Evolutionary conservation across 2,113 vertebrate genomes (phyloP).

Genomic region (Urocitellus parryii): DNA sequence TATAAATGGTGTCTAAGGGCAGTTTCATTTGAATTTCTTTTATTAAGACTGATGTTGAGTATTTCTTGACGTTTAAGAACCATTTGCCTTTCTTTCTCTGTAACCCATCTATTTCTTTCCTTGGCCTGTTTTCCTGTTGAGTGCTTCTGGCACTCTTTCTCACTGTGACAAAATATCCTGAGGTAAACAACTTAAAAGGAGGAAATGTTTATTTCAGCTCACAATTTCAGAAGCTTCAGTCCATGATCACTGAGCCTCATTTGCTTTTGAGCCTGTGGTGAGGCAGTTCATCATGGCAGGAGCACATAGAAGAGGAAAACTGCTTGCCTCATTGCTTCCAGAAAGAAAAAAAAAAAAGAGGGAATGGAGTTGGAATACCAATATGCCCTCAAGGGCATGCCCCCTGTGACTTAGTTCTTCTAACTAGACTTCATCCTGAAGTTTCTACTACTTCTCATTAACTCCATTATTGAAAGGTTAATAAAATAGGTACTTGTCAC

Average conservation of each 20-base stretch:
- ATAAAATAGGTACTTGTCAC: no score
- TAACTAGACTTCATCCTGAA: no score
- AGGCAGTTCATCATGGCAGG: no score
- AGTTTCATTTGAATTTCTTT: not conserved
- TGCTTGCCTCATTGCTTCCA: not conserved
- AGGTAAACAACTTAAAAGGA: not conserved
- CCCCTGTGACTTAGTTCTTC: not conserved
- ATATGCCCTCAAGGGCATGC: no score
- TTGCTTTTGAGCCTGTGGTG: no score
- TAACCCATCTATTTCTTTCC: not conserved
- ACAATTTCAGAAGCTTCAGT: no score
- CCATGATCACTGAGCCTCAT: no score
- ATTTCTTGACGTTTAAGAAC: not conserved
- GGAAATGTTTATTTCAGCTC: no score
- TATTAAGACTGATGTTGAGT: not conserved
- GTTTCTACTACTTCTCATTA: no score
- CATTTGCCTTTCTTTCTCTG: not conserved
- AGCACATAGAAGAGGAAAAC: not conserved
- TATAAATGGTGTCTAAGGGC: not conserved
- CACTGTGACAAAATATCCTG: not conserved
- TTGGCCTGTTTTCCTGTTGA: not conserved
- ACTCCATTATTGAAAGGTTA: no score
- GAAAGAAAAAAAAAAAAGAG: not conserved
- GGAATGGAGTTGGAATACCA: no score
- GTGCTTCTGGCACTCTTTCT: not conserved